Evolutionary conservation across 2,797 vertebrate genomes (phyloP).

Genomic region (Chaetodon trifasciatus): DNA sequence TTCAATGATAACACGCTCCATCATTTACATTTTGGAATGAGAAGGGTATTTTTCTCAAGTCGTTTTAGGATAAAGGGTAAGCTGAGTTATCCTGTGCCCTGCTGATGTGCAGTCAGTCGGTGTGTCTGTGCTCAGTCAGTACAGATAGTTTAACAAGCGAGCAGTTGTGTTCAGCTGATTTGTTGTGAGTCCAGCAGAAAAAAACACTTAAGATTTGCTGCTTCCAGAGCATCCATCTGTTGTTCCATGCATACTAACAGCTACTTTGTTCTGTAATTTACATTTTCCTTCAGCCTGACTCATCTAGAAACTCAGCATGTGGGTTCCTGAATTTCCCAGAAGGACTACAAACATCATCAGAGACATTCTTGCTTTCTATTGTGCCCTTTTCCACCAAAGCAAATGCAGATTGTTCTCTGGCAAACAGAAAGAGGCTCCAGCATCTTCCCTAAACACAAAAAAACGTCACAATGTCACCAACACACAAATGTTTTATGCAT

Average conservation of each 20-base stretch:
- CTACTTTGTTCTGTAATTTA: not conserved
- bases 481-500: not conserved
- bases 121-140: too few species aligned
- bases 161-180: too few species aligned
- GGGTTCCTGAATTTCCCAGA: not conserved
- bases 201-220: not conserved
- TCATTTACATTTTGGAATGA: too few species aligned
- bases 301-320: not conserved
- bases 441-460: not conserved
- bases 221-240: too few species aligned
- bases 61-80: too few species aligned
- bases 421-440: not conserved
- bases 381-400: not conserved
- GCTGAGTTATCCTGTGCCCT: too few species aligned
- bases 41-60: too few species aligned
- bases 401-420: not conserved
- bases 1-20: too few species aligned
- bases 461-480: not conserved
- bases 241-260: not conserved
- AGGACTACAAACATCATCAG: not conserved
- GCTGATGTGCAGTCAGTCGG: too few species aligned
- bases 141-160: too few species aligned
- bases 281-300: not conserved
- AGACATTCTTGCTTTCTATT: not conserved
- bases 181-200: too few species aligned